Percentiles rank a stretch among this genome's conserved stretches.
These are phyloP conservation scores for Hyposmocoma kahamanoa DNA, from an alignment of 1,140 invertebrate species.

Conservation along the genomic window DNA sequence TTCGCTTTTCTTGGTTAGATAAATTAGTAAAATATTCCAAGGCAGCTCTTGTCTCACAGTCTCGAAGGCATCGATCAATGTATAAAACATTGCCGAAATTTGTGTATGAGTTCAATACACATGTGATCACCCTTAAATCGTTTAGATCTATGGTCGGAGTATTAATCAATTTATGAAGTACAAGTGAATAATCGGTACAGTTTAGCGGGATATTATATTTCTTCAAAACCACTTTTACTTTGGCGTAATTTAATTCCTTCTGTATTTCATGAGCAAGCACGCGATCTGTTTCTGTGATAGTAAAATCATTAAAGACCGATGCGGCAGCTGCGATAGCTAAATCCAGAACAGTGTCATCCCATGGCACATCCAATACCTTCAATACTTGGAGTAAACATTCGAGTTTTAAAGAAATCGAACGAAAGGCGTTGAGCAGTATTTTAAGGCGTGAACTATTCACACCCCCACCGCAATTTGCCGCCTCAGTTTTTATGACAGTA, in stretches of 20 bases:
- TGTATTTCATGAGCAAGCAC: constrained; percentile 49
- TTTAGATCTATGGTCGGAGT: constrained; percentile 37
- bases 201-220: constrained; percentile 59
- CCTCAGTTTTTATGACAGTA: constrained; percentile 55
- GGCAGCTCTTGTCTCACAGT: constrained; percentile 48
- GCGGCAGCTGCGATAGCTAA: constrained; percentile 43
- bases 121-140: constrained; percentile 49
- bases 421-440: constrained; percentile 50
- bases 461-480: constrained; percentile 48
- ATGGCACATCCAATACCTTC: constrained; percentile 58
- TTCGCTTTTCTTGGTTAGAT: constrained; percentile 31
- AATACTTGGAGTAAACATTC: constrained; percentile 57
- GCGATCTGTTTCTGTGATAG: constrained; percentile 43
- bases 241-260: constrained; percentile 57
- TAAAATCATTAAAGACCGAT: constrained; percentile 45
- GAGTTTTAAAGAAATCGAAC: constrained; percentile 42
- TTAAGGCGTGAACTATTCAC: constrained; percentile 48
- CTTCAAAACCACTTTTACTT: constrained; percentile 59
- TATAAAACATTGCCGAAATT: constrained; percentile 48
- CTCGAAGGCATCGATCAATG: constrained; percentile 50
- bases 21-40: constrained; percentile 49
- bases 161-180: constrained; percentile 56
- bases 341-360: constrained; percentile 47
- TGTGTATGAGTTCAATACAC: constrained; percentile 28
- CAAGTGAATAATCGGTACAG: constrained; percentile 49